These are phyloP conservation scores for Pseudonaja textilis DNA, from an alignment of 2,113 vertebrate species.

Conservation along the genomic window DNA sequence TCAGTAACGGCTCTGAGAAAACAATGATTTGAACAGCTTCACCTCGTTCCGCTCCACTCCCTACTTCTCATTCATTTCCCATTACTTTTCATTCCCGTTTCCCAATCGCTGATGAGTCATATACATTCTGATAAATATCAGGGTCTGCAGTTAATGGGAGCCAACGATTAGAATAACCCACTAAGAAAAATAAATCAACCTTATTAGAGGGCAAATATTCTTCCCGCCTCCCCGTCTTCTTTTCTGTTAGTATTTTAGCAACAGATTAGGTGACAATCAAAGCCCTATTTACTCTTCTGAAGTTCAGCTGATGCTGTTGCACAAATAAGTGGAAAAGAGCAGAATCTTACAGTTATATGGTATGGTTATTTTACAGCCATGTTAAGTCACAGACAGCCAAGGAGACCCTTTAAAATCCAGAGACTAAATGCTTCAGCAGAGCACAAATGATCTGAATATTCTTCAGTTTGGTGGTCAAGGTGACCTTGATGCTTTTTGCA, in stretches of 20 bases:
- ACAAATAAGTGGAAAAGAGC: background rate
- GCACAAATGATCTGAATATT: background rate
- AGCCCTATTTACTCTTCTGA: background rate
- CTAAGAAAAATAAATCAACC: slow-evolving; percentile 31
- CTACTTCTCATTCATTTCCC: background rate
- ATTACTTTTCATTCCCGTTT: background rate
- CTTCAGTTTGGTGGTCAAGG: background rate
- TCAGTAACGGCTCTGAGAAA: background rate
- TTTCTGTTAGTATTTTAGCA: slow-evolving; percentile 4
- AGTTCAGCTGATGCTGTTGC: background rate
- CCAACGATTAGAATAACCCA: slow-evolving; percentile 31
- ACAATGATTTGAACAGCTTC: background rate
- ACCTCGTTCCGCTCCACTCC: background rate
- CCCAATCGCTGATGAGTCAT: slow-evolving; percentile 19
- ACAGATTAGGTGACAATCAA: slow-evolving; percentile 15
- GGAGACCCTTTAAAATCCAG: background rate
- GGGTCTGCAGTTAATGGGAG: slow-evolving; percentile 19
- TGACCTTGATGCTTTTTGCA: background rate
- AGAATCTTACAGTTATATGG: background rate
- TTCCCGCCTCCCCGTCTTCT: too few species aligned
- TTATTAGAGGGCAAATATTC: slow-evolving; percentile 1
- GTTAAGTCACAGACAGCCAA: background rate
- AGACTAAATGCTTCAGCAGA: background rate
- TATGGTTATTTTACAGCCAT: background rate
- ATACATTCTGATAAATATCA: background rate